Conservation (phyloP, 2,113 vertebrate genomes). For the Anguilla japonica region DNA sequence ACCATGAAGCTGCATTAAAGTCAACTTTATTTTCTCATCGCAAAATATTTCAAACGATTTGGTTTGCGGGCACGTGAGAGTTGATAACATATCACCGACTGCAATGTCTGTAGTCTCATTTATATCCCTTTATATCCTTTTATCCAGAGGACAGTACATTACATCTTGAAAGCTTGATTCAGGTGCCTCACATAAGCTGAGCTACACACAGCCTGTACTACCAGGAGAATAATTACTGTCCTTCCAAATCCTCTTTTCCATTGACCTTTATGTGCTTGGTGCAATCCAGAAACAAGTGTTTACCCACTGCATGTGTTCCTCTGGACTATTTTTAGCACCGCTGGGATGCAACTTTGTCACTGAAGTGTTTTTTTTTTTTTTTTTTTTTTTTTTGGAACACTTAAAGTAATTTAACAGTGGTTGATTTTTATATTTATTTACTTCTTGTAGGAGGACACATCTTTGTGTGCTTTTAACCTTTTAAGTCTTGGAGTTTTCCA, state of each 20-base stretch:
- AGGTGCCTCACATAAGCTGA: constrained; percentile 9
- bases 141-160: neutral
- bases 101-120: neutral
- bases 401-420: neutral
- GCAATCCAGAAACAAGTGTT: constrained; percentile 9
- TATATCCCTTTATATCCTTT: neutral
- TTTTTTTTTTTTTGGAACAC: neutral
- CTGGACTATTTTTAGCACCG: neutral
- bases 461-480: neutral
- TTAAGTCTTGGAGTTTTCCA: neutral
- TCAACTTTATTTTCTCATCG: no score
- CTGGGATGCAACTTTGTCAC: neutral
- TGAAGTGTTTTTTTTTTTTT: neutral
- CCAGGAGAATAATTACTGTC: constrained; percentile 2
- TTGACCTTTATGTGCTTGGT: neutral
- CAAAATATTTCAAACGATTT: neutral
- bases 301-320: neutral
- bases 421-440: neutral
- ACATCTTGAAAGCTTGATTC: constrained; percentile 8
- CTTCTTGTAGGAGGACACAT: neutral
- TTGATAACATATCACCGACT: neutral
- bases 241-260: constrained; percentile 20
- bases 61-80: neutral
- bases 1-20: no score
- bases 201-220: neutral